phyloP scores from a whole-genome alignment of 1,140 invertebrate species.

The Macrobrachium nipponense region DNA sequence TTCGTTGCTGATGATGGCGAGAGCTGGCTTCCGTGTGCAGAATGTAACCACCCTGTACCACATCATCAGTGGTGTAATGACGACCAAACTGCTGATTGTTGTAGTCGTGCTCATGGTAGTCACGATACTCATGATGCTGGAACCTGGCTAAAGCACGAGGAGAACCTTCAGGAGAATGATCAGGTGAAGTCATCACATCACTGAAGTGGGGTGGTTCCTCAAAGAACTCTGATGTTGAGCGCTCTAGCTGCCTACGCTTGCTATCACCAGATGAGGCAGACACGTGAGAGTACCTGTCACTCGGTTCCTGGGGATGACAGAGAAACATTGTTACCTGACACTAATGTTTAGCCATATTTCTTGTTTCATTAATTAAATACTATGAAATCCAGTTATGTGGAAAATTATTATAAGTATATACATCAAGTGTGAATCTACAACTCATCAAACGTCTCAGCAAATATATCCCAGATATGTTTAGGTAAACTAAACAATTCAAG shows the following conservation, averaged over 20 bases:
- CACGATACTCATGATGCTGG: conserved; percentile 29
- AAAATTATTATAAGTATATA: no score
- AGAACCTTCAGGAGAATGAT: conserved; percentile 34
- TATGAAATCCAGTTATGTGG: no score
- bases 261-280: conserved; percentile 54
- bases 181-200: conserved; percentile 60
- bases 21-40: conserved; percentile 5
- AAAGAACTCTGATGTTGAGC: conserved; percentile 52
- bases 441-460: no score
- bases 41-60: conserved; percentile 21
- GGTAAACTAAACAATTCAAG: no score
- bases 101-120: conserved; percentile 29
- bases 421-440: no score
- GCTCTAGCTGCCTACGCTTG: conserved; percentile 46
- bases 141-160: conserved; percentile 25
- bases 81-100: conserved; percentile 1
- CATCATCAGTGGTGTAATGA: conserved; percentile 1
- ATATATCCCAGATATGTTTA: no score
- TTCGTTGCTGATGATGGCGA: conserved; percentile 8
- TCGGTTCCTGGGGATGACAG: conserved; percentile 47
- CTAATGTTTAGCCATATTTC: not conserved
- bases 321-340: not conserved
- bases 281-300: conserved; percentile 55
- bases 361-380: not conserved
- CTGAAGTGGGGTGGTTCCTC: conserved; percentile 61